Evolutionary conservation across 2,797 vertebrate species (phyloP), one percentile per base, ranked within the genome.

Genomic region (Morelia viridis): DNA sequence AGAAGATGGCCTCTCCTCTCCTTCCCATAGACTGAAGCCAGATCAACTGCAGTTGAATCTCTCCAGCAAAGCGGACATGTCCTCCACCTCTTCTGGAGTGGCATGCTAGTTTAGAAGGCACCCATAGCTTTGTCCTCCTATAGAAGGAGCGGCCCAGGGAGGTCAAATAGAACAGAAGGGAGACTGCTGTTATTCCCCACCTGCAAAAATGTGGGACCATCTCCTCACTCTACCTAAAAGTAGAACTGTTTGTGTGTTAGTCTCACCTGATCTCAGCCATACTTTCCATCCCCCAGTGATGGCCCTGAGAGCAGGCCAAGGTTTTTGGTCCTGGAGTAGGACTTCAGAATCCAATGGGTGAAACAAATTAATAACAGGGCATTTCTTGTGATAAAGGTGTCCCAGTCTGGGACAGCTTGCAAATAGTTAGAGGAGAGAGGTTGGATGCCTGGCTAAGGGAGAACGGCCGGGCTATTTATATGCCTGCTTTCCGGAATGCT

Each of bases 401-500:
- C 64, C 35, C 89, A 64, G n/a, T 64, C 71, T 13, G 46, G 53
- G 65, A 89, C 31, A 57, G 12, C 31, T n/a, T 5, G 11, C 58
- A 57, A 80, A 22, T 35, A 13, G 7, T 57, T 87, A 41, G 88
- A 76, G 41, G 28, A 71, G 89, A 53, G n/a, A 58, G 11, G n/a
- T 11, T 41, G 53, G 76, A 61, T 2, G 31, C 65, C 89, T 22
- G n/a, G 46, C 28, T 83, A 76, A 56, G 89, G 85, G 22, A 90
- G 88, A 50, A 24, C 85, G 5, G 22, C 3, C 1, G 15, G 6
- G 35, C 89, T 92, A 88, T 92, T 92, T 92, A 83, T 92, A 87
- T 35, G 24, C 46, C 68, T 6, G 57, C 91, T 90, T 93, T 92
- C 94, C 0, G 1, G 89, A 92, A 90, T 87, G 85, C 10, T 26